phyloP scores from a whole-genome alignment of 2,888 invertebrate species.

The Gastrophysa polygoni region DNA sequence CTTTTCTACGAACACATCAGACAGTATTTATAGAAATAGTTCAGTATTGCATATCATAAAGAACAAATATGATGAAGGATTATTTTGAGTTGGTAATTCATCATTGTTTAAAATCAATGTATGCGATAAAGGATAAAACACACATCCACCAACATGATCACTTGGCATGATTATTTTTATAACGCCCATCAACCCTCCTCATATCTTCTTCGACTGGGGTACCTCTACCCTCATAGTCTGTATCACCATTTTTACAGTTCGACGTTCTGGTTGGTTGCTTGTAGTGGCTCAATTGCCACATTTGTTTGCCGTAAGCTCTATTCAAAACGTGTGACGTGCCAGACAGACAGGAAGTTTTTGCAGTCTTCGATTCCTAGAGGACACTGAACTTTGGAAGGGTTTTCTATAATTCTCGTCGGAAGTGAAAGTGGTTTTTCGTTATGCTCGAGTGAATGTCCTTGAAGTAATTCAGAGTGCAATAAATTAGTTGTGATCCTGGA shows the following conservation, averaged over 20 bases:
- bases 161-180: not conserved
- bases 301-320: constrained; percentile 41
- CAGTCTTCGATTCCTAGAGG: constrained; percentile 39
- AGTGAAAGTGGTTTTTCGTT: constrained; percentile 41
- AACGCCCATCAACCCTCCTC: constrained; percentile 13
- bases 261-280: constrained; percentile 52
- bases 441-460: not conserved
- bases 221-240: constrained; percentile 41
- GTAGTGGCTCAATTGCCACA: constrained; percentile 39
- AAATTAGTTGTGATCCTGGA: too few relatives aligned
- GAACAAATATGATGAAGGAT: too few relatives aligned
- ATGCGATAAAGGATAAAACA: not conserved
- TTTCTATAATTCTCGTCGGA: constrained; percentile 20
- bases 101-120: too few relatives aligned
- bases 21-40: too few relatives aligned
- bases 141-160: not conserved
- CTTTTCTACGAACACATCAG: too few relatives aligned
- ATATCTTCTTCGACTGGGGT: constrained; percentile 27
- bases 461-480: not conserved
- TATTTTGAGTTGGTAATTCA: too few relatives aligned
- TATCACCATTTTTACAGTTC: constrained; percentile 44
- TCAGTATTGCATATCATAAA: too few relatives aligned
- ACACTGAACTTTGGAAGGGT: constrained; percentile 44
- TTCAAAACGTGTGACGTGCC: constrained; percentile 43
- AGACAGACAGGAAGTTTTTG: constrained; percentile 43